phyloP scores from a whole-genome alignment of 2,797 vertebrate genomes.

The Tachyglossus aculeatus region DNA sequence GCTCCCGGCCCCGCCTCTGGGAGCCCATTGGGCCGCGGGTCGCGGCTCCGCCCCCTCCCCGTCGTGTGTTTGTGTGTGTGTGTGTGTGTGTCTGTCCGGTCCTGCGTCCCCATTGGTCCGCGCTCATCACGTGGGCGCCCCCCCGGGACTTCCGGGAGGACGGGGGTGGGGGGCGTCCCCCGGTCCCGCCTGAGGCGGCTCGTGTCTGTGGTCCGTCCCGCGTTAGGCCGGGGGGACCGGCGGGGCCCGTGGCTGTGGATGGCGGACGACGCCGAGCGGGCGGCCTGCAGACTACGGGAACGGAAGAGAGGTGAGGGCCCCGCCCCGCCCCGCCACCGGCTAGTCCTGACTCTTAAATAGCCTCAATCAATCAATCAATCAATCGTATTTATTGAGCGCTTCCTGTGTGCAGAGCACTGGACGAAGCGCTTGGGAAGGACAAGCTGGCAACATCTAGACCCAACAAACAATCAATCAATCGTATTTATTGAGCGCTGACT shows the following conservation, averaged over 20 bases:
- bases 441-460: too few species aligned
- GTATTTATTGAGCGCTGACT: too few species aligned
- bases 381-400: too few species aligned
- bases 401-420: too few species aligned
- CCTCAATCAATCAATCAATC: too few species aligned
- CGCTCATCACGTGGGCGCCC: not conserved
- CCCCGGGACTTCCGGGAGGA: not conserved
- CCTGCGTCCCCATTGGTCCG: not conserved
- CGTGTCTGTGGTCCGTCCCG: too few species aligned
- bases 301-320: not conserved
- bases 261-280: not conserved
- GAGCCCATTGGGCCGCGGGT: not conserved
- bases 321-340: not conserved
- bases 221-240: not conserved
- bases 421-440: too few species aligned
- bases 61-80: conserved; percentile 6
- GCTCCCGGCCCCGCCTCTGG: not conserved
- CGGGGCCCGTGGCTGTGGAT: not conserved
- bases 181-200: not conserved
- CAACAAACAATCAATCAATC: too few species aligned
- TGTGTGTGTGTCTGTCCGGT: conserved; percentile 21
- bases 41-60: not conserved
- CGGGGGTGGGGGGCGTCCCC: not conserved
- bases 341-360: too few species aligned
- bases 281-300: too few species aligned